phyloP scores from a whole-genome alignment of 2,888 invertebrate genomes.

The Lasioglossum villosulum region DNA sequence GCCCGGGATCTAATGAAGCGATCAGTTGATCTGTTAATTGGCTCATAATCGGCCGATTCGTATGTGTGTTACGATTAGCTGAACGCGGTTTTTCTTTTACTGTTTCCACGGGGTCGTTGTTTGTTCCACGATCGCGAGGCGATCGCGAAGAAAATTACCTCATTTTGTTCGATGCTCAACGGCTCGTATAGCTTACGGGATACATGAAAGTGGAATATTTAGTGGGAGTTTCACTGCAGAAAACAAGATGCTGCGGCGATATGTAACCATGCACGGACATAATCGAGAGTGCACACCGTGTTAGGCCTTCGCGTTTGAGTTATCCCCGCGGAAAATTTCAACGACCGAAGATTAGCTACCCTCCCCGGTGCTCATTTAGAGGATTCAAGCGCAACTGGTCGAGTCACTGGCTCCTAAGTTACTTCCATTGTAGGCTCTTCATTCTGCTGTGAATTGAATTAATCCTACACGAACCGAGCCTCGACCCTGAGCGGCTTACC shows the following conservation, averaged over 20 bases:
- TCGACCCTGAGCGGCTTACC: not conserved
- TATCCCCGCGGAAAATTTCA: not conserved
- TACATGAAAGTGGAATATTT: conserved; percentile 52
- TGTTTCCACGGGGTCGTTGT: conserved; percentile 16
- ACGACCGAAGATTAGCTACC: not conserved
- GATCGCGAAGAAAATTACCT: conserved; percentile 47
- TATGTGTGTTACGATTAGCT: not conserved
- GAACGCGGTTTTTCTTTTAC: not conserved
- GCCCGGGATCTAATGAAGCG: not conserved
- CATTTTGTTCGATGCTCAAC: conserved; percentile 22
- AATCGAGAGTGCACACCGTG: not conserved
- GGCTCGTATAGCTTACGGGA: conserved; percentile 23
- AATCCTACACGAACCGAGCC: not conserved
- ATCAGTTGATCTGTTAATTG: not conserved
- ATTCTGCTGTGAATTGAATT: conserved; percentile 5
- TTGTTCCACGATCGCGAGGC: not conserved
- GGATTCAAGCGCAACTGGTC: not conserved
- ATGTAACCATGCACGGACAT: conserved; percentile 4
- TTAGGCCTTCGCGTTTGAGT: not conserved
- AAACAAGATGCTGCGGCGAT: conserved; percentile 33
- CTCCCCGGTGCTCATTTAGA: not conserved
- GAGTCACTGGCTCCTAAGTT: conserved; percentile 3
- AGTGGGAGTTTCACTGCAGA: conserved; percentile 40
- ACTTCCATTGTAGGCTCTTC: conserved; percentile 5
- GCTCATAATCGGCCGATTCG: conserved; percentile 5